Evolutionary conservation across 23 tunicate genomes (phyloP), one percentile per base, ranked within the genome.

Genomic region (Trididemnum clinides): DNA sequence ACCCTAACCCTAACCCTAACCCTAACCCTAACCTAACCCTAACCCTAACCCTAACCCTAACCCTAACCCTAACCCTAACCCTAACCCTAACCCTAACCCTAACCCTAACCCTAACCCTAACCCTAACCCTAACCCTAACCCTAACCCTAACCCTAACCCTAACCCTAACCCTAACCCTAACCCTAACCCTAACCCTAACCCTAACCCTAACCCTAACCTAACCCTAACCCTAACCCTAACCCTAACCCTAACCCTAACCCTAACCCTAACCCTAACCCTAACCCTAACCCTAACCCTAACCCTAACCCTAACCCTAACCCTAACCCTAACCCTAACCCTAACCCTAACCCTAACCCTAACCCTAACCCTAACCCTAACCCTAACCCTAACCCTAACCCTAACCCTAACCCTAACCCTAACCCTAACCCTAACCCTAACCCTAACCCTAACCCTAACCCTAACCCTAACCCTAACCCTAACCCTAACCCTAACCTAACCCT

Each of bases 231-330:
- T 88, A 83, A 88, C 84, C 93, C 93, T 88, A 64, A 88, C 84
- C 93, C 93, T 88, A n/a, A n/a, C n/a, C n/a, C n/a, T n/a, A n/a
- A n/a, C n/a, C n/a, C n/a, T n/a, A n/a, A n/a, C n/a, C n/a, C n/a
- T n/a, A n/a, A n/a, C n/a, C n/a, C n/a, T n/a, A n/a, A n/a, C n/a
- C n/a, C 93, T 88, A 88, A 88, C 93, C 93, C 93, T 85, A 88
- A 88, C 93, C 93, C 93, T 88, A 88, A 88, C 93, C 93, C 93
- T 88, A 88, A 88, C 93, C 93, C 93, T 85, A n/a, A 88, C 84
- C 93, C 93, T 85, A 79, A 88, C n/a, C n/a, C n/a, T n/a, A 79
- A 88, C 84, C 93, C 93, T 88, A 83, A 88, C 84, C 93, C 93
- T 88, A 83, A 88, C 84, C 93, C 82, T 76, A 84, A 85, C 89